phyloP scores from a whole-genome alignment of 2,113 vertebrate genomes.

The Boleophthalmus pectinirostris region DNA sequence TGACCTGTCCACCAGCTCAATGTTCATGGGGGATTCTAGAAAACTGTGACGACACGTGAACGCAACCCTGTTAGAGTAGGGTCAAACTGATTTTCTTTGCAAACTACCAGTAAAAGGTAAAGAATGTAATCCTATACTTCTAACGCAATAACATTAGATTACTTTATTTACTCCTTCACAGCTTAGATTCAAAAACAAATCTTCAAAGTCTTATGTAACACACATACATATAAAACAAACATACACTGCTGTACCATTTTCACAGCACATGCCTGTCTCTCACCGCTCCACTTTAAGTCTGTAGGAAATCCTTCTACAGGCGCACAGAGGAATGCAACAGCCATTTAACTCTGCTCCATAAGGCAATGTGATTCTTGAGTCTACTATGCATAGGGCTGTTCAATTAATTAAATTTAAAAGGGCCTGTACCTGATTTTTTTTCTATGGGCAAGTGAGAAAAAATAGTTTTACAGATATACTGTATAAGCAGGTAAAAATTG shows the following conservation, averaged over 20 bases:
- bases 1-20: no score
- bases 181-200: background rate
- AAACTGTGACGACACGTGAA: no score
- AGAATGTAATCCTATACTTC: background rate
- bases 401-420: background rate
- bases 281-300: conserved; percentile 6
- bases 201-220: conserved; percentile 29
- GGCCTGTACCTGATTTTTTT: no score
- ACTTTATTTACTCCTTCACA: background rate
- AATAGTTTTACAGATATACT: no score
- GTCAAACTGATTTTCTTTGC: background rate
- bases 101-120: background rate
- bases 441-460: no score
- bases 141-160: background rate
- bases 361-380: no score
- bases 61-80: background rate
- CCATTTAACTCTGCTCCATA: conserved; percentile 37
- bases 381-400: conserved; percentile 14
- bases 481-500: no score
- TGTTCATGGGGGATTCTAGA: no score
- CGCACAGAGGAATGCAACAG: conserved; percentile 42
- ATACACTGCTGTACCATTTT: conserved; percentile 4
- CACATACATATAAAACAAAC: conserved; percentile 14
- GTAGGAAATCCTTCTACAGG: background rate
- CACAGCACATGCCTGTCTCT: conserved; percentile 13